Percentiles rank a stretch among this genome's conserved stretches.
Conservation (phyloP, 1,140 invertebrate genomes). For the Drosophila sproati region DNA sequence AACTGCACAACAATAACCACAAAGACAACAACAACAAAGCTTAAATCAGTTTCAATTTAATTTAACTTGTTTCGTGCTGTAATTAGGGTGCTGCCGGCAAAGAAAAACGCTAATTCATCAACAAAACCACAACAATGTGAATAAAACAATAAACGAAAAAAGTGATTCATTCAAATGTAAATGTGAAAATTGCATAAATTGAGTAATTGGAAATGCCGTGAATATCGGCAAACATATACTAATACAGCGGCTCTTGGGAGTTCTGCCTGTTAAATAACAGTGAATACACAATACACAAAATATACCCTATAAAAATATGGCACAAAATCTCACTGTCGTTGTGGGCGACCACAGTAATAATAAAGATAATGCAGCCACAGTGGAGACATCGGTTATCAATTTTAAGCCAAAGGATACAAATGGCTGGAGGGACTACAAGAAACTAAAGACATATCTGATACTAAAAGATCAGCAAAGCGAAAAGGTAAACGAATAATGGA, state of each 20-base stretch:
- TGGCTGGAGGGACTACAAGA: conserved; percentile 81
- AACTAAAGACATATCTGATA: conserved; percentile 80
- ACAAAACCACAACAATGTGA: conserved; percentile 36
- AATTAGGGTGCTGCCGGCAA: conserved; percentile 65
- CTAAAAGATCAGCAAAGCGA: conserved; percentile 77
- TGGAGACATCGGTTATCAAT: conserved; percentile 34
- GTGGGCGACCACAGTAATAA: conserved; percentile 38
- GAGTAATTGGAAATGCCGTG: conserved; percentile 24
- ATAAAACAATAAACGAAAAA: neutral
- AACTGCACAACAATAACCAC: conserved; percentile 56
- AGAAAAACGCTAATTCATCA: conserved; percentile 32
- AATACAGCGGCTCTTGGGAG: conserved; percentile 30
- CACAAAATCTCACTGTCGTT: conserved; percentile 65
- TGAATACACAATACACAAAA: conserved; percentile 18
- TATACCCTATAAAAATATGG: conserved; percentile 38
- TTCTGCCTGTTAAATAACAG: conserved; percentile 43
- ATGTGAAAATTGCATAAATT: conserved; percentile 16
- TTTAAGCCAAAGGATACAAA: conserved; percentile 77
- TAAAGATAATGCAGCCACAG: conserved; percentile 2
- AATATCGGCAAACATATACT: conserved; percentile 2
- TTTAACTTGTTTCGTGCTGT: conserved; percentile 70
- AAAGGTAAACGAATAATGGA: conserved; percentile 49
- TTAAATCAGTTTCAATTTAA: conserved; percentile 75
- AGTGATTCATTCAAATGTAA: conserved; percentile 10
- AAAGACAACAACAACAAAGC: conserved; percentile 26